Conservation (phyloP, 2,797 vertebrate species). For the Acipenser oxyrinchus region DNA sequence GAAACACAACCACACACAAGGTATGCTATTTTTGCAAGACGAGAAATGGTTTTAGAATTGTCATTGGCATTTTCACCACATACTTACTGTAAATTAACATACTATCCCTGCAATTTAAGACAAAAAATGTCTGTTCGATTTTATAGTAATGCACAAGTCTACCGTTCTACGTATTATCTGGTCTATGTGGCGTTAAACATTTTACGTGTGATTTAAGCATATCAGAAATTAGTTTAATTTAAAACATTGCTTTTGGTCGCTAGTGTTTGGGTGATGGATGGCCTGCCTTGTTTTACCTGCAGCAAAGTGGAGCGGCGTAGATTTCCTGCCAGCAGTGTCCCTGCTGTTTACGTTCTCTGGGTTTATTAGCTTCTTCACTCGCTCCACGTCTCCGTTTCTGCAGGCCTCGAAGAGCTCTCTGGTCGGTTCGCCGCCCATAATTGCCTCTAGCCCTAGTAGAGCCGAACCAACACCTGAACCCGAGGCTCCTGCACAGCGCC, state of each 20-base stretch:
- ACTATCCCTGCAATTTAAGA: no score
- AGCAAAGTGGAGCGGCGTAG: conserved; percentile 86
- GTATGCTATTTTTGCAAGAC: no score
- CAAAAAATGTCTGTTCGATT: no score
- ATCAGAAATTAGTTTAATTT: not conserved
- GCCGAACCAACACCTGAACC: conserved; percentile 47
- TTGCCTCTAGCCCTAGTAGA: conserved; percentile 31
- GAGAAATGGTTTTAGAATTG: no score
- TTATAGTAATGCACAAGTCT: not conserved
- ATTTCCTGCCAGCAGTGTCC: conserved; percentile 85
- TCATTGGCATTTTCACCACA: not conserved
- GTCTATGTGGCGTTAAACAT: not conserved
- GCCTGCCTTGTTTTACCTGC: conserved; percentile 58
- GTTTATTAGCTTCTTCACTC: conserved; percentile 78
- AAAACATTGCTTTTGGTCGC: not conserved
- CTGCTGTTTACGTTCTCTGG: conserved; percentile 80
- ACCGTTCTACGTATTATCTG: not conserved
- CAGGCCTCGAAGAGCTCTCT: conserved; percentile 87
- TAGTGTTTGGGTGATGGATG: not conserved
- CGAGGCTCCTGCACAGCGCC: conserved; percentile 51
- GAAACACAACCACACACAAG: no score
- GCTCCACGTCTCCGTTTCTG: conserved; percentile 79
- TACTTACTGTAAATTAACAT: no score
- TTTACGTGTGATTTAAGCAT: not conserved
- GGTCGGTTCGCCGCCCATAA: conserved; percentile 38